Evolutionary conservation across 2,888 invertebrate species (phyloP).

Genomic region (Nomada flava): DNA sequence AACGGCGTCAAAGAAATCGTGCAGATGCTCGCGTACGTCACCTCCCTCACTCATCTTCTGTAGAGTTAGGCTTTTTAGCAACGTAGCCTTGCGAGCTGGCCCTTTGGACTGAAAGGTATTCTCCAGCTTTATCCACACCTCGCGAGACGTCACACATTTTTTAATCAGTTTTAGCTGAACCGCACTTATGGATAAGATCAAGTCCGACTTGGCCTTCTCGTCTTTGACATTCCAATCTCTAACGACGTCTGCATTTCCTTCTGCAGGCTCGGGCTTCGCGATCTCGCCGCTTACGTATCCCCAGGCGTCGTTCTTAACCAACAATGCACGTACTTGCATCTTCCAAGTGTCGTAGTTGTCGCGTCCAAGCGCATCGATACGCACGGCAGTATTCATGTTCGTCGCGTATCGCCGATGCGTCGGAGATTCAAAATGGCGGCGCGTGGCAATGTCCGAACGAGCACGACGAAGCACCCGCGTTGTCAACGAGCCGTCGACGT

Average conservation of each 20-base stretch:
- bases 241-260: neutral
- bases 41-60: too few relatives aligned
- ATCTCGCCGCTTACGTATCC: neutral
- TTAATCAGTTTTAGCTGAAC: neutral
- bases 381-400: neutral
- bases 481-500: too few relatives aligned
- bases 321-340: neutral
- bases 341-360: constrained; percentile 12
- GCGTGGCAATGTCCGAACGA: too few relatives aligned
- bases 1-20: neutral
- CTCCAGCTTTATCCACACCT: neutral
- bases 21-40: too few relatives aligned
- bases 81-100: neutral
- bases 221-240: neutral
- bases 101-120: neutral
- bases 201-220: neutral
- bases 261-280: neutral
- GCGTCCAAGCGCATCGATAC: neutral
- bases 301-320: constrained; percentile 3
- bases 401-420: too few relatives aligned
- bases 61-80: too few relatives aligned
- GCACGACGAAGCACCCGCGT: too few relatives aligned
- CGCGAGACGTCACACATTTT: neutral
- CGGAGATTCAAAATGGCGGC: too few relatives aligned
- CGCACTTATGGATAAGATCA: neutral